Base-by-base conservation (phyloP, 2,113 vertebrate genomes). In the Xyrauchen texanus region DNA sequence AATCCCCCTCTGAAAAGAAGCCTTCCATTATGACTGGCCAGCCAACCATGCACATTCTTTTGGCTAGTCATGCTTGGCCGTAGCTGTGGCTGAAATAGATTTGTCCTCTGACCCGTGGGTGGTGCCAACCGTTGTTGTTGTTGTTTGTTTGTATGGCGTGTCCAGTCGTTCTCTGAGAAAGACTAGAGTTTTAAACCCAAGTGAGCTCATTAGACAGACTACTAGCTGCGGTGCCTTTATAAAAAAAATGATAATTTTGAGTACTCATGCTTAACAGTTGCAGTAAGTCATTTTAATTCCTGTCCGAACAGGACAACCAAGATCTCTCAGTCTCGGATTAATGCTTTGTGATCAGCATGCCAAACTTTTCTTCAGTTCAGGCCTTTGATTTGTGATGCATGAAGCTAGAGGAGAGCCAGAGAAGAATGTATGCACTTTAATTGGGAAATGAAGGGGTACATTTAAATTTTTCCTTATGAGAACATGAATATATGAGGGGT, bases 11-110 rank as follows among this genome's bases (percentile, higher is more conserved):
- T 81, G 90, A 88, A 91, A 88, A 92, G 90, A 89, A 89, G 89
- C 78, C 85, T 81, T 88, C 89, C 89, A 91, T 94, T 93, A 90
- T 92, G 91, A 90, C 86, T 85, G 88, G 83, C 88, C 92, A 91
- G 91, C 91, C 90, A 92, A 91, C 88, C 90, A 86, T 93, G 88
- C 85, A 83, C 87, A 90, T 92, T 93, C 91, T 90, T 91, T 86
- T 87, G 89, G 80, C 87, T 86, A 86, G 88, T 85, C 91, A 90
- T 90, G 88, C 70, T 76, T 61, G 76, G 76, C 70, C 61, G 49
- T 58, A 65, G 76, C 62, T 70, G 72, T 8, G 8, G 34, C 64
- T 79, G 55, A 81, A 84, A 83, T 74, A 75, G 78, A 84, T 81
- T 81, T 78, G 79, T 79, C 58, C 76, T 71, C 71, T 58, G 61